phyloP scores from a whole-genome alignment of 1,140 invertebrate genomes.

The Zophobas morio region DNA sequence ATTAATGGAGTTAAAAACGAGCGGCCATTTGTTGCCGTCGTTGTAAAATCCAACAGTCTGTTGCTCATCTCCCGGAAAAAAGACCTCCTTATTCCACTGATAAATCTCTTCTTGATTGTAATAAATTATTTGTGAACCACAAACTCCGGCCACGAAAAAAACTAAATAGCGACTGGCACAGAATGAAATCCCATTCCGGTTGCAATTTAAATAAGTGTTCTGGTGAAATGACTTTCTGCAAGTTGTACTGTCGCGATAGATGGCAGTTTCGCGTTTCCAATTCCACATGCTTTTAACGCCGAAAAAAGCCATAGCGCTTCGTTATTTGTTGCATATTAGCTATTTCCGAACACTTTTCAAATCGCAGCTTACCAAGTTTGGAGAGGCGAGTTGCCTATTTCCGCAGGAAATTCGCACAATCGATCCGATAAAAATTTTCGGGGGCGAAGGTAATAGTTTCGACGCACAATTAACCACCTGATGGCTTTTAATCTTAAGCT shows the following conservation, averaged over 20 bases:
- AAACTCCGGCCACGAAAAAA: conserved; percentile 8
- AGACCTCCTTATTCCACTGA: conserved; percentile 20
- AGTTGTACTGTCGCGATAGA: conserved; percentile 1
- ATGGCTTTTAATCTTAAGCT: conserved; percentile 22
- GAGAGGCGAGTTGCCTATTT: conserved; percentile 1
- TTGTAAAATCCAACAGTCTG: conserved; percentile 40
- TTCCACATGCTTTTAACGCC: conserved; percentile 15
- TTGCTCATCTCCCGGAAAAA: conserved; percentile 23
- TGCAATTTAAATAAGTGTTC: conserved; percentile 41
- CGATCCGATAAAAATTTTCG: conserved; percentile 18
- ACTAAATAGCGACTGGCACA: conserved; percentile 20
- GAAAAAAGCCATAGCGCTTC: neutral
- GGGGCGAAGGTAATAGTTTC: conserved; percentile 23
- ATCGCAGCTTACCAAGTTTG: neutral
- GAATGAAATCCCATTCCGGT: conserved; percentile 32
- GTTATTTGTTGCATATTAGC: conserved; percentile 13
- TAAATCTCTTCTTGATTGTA: conserved; percentile 41
- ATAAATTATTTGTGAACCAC: conserved; percentile 33
- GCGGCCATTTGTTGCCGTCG: conserved; percentile 27
- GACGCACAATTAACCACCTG: conserved; percentile 15
- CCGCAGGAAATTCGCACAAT: conserved; percentile 24
- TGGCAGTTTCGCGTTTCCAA: conserved; percentile 1
- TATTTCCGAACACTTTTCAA: conserved; percentile 28
- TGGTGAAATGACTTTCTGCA: conserved; percentile 21
- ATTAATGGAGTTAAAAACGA: conserved; percentile 37